A percentile compares a stretch with the other conserved stretches of the same genome.
Conservation (phyloP, 2,113 vertebrate genomes). For the Hippocampus abdominalis region DNA sequence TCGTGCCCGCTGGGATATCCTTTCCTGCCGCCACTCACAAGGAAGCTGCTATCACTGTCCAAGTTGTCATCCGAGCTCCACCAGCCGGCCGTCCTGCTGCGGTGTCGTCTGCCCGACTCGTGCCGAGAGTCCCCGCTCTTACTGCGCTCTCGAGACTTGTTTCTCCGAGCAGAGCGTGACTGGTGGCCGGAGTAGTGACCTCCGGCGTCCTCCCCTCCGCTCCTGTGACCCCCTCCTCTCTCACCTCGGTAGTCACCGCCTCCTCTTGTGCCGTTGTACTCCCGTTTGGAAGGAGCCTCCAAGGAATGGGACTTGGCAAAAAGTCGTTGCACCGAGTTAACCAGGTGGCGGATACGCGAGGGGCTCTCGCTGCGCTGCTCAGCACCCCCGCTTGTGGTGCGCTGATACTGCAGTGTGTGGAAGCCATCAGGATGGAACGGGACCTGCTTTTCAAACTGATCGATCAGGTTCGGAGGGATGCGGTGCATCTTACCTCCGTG, state of each 20-base stretch:
- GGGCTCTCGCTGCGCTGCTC: constrained; percentile 94
- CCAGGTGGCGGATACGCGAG: constrained; percentile 94
- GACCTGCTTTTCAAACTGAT: constrained; percentile 97
- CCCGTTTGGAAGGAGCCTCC: constrained; percentile 90
- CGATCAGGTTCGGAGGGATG: constrained; percentile 87
- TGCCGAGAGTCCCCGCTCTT: constrained; percentile 89
- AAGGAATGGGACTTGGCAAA: constrained; percentile 98
- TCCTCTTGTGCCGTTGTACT: constrained; percentile 84
- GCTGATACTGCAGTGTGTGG: constrained; percentile 95
- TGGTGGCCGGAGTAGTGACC: constrained; percentile 77
- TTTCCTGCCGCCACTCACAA: constrained; percentile 74
- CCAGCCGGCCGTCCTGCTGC: constrained; percentile 90
- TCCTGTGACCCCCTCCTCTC: constrained; percentile 75
- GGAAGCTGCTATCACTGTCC: constrained; percentile 96
- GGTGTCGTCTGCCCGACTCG: constrained; percentile 79
- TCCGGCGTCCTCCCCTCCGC: constrained; percentile 76
- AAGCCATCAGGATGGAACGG: constrained; percentile 97
- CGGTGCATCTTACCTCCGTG: constrained; percentile 85
- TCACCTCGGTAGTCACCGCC: constrained; percentile 78
- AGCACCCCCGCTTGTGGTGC: constrained; percentile 81
- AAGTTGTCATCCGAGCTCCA: constrained; percentile 99
- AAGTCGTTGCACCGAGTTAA: constrained; percentile 96
- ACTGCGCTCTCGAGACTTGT: constrained; percentile 87
- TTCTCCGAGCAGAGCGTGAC: constrained; percentile 80
- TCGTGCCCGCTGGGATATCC: constrained; percentile 83